Conservation (phyloP, 1,140 invertebrate genomes). For the Metopolophium dirhodum region DNA sequence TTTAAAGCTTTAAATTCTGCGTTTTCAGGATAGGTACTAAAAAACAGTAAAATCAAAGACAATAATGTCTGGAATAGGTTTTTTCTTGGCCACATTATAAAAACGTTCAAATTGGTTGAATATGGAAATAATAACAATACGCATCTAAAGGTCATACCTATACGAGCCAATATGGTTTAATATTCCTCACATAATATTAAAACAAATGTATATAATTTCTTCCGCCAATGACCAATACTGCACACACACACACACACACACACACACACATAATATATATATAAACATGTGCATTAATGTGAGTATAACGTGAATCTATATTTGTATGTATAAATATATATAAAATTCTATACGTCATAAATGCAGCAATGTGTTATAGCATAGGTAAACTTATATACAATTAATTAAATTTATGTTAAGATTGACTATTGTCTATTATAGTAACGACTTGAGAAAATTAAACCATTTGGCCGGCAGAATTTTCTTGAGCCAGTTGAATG, state of each 20-base stretch:
- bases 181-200: not conserved
- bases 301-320: not conserved
- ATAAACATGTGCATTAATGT: not conserved
- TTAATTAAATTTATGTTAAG: not conserved
- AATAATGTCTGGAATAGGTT: not conserved
- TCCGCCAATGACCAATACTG: not conserved
- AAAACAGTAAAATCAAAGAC: not conserved
- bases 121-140: not conserved
- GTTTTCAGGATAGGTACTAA: not conserved
- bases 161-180: not conserved
- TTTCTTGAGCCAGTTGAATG: not conserved
- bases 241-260: not conserved
- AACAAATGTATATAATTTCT: slow-evolving; percentile 13
- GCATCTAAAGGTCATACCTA: not conserved
- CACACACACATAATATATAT: not conserved
- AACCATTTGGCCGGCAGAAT: not conserved
- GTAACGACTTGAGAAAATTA: not conserved
- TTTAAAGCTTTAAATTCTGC: slow-evolving; percentile 10
- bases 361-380: not conserved
- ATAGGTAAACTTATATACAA: not conserved
- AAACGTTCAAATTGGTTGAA: not conserved
- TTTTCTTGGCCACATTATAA: slow-evolving; percentile 25
- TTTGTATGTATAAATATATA: not conserved
- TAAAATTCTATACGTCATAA: not conserved
- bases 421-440: not conserved